phyloP scores from a whole-genome alignment of 2,113 vertebrate species.

The Bos javanicus region DNA sequence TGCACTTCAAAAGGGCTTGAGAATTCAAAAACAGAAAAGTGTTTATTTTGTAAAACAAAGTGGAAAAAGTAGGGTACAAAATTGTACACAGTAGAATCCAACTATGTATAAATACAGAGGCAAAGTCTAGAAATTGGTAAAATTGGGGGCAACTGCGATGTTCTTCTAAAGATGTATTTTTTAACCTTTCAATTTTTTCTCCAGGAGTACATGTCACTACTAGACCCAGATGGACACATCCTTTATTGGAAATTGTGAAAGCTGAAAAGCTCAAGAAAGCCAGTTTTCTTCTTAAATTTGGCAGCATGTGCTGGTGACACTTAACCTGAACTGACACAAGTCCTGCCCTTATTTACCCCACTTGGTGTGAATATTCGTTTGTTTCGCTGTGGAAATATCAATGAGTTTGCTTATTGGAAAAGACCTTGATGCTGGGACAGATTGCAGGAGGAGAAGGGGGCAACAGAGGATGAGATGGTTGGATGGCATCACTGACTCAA shows the following conservation, averaged over 20 bases:
- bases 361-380: rapidly evolving
- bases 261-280: not conserved
- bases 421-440: not conserved
- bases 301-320: not conserved
- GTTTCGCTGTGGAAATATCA: not conserved
- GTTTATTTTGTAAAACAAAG: not conserved
- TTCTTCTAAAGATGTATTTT: not conserved
- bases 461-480: not conserved
- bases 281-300: not conserved
- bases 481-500: not conserved
- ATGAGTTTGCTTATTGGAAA: not conserved
- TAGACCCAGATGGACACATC: not conserved
- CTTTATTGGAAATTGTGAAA: not conserved
- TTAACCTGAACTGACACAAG: not conserved
- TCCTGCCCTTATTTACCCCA: not conserved
- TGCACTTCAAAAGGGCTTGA: not conserved
- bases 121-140: not conserved
- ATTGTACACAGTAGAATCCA: not conserved
- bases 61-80: not conserved
- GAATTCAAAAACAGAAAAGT: not conserved
- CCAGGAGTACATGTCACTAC: not conserved
- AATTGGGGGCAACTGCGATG: not conserved
- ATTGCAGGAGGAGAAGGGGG: not conserved
- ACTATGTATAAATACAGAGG: not conserved
- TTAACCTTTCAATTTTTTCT: not conserved